Evolutionary conservation across 2,113 vertebrate genomes (phyloP), one percentile per base, ranked within the genome.

Genomic region (Mus spicilegus): DNA sequence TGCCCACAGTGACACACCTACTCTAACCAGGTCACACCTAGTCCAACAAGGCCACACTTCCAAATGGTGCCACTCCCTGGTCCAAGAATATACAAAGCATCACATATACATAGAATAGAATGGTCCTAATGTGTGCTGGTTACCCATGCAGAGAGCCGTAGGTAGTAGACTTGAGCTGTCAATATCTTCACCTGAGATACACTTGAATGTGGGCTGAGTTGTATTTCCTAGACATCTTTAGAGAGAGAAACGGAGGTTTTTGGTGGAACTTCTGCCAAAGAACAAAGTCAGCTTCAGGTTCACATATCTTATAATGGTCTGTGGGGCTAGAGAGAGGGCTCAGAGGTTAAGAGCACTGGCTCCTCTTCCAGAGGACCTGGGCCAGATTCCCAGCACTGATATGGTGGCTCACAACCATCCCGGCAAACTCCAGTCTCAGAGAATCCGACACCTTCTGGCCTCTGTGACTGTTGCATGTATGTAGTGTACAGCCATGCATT

Each of bases 241-340:
- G 28, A 28, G 17, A 20, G 39, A 26, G 12, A 49, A 49, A 87
- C 76, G 3, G 78, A 91, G 54, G 42, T 67, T 89, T 90, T 92
- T 61, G 89, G 56, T 86, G 16, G 70, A 33, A 89, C 84, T 95
- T 54, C 61, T 77, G 26, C 61, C 77, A 95, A 46, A n/a, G 42
- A 81, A 5, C 70, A 63, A 69, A 70, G 84, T 19, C 54, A 86
- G n/a, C 22, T 51, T 92, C 12, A 54, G 16, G 30, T 36, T 89
- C 63, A 30, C 42, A 86, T 14, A 36, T 46, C 26, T 49, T 10
- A 22, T 67, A 36, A 58, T 70, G 70, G 65, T 70, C 36, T 70
- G 11, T 36, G 39, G 61, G 28, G 28, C 39, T 49, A 39, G 39
- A 86, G 39, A 33, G 61, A 33, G 33, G 39, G 39, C 42, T 67